These are phyloP conservation scores for Arctocebus calabarensis DNA, from an alignment of 2,797 vertebrate species.

Conservation along the genomic window DNA sequence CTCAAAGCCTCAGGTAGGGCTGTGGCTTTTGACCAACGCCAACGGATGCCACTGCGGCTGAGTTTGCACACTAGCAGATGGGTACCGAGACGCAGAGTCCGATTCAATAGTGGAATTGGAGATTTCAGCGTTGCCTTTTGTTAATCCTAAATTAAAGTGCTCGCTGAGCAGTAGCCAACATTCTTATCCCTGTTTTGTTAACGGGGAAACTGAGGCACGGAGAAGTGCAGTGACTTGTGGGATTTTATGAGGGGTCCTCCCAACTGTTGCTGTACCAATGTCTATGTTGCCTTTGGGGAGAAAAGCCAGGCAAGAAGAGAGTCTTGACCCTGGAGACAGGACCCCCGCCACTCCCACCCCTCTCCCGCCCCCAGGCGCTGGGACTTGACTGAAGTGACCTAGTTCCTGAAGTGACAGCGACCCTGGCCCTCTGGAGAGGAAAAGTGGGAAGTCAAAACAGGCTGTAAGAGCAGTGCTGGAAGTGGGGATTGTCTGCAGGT, in stretches of 20 bases:
- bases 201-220: background rate
- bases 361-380: background rate
- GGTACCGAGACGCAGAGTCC: background rate
- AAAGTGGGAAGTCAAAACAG: background rate
- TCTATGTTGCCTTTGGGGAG: background rate
- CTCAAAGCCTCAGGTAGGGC: constrained; percentile 66
- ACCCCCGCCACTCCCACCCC: background rate
- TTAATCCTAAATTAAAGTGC: background rate
- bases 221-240: background rate
- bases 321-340: background rate
- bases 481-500: background rate
- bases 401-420: background rate
- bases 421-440: background rate
- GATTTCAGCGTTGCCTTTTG: background rate
- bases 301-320: background rate
- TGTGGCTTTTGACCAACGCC: constrained; percentile 61
- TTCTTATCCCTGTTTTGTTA: background rate
- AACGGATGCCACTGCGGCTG: background rate
- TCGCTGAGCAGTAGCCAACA: background rate
- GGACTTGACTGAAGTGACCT: background rate
- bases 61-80: background rate
- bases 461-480: background rate
- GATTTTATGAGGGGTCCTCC: background rate
- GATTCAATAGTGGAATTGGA: constrained; percentile 25
- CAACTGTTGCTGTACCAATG: background rate